Conservation (phyloP, 2,113 vertebrate species). For the Sorex fumeus region DNA sequence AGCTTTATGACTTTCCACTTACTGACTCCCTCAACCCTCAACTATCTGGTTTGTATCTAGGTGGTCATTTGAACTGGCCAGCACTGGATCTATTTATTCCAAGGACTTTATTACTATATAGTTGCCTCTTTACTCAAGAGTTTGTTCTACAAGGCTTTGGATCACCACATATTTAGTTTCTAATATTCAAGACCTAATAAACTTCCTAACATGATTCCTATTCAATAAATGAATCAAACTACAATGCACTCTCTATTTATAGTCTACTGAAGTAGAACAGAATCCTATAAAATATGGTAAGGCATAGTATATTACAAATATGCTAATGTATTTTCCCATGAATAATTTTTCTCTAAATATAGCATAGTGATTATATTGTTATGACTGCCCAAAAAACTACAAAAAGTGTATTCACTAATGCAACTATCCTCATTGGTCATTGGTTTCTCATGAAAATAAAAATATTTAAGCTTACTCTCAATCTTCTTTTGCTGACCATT, state of each 20-base stretch:
- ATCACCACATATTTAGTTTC: conserved; percentile 7
- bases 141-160: neutral
- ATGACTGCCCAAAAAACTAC: neutral
- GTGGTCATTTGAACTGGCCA: too few relatives aligned
- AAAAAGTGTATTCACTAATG: neutral
- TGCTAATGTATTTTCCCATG: neutral
- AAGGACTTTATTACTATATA: too few relatives aligned
- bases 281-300: neutral
- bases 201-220: neutral
- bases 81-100: too few relatives aligned
- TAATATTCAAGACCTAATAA: neutral
- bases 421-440: neutral
- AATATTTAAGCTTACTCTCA: conserved; percentile 20
- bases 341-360: neutral
- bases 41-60: too few relatives aligned
- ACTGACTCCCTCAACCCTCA: too few relatives aligned
- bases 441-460: conserved; percentile 11
- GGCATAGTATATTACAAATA: neutral
- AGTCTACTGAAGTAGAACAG: neutral
- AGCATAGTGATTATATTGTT: neutral
- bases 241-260: neutral
- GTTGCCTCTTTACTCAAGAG: too few relatives aligned
- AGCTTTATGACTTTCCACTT: too few relatives aligned
- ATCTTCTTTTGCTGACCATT: conserved; percentile 2
- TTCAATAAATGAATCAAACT: conserved; percentile 46